Percentiles rank a stretch among this genome's conserved stretches.
Evolutionary conservation across 2,888 invertebrate genomes (phyloP).

Genomic region (Ariolimax columbianus): DNA sequence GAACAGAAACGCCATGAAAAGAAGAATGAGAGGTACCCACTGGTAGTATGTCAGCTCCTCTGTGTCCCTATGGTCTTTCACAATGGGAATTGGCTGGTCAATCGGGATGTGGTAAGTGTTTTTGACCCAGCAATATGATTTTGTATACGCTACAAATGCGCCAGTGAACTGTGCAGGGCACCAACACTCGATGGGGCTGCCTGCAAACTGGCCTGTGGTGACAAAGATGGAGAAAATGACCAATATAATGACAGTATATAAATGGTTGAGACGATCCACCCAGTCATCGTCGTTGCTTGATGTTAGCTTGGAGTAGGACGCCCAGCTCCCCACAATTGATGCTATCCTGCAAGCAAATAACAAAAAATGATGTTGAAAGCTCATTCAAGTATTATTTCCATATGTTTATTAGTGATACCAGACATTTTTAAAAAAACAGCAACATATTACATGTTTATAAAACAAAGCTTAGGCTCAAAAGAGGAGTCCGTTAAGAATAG

Average conservation of each 20-base stretch:
- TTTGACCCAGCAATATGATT: conserved; percentile 75
- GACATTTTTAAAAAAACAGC: too few species aligned
- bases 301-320: conserved; percentile 69
- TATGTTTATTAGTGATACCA: too few species aligned
- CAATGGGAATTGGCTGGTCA: conserved; percentile 65
- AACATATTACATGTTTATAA: too few species aligned
- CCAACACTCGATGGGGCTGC: conserved; percentile 74
- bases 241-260: conserved; percentile 71
- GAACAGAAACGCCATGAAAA: conserved; percentile 80
- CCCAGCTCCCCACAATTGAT: conserved; percentile 68
- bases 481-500: too few species aligned
- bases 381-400: not conserved
- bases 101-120: conserved; percentile 75
- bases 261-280: conserved; percentile 70
- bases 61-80: conserved; percentile 61
- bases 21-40: conserved; percentile 79
- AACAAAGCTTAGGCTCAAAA: too few species aligned
- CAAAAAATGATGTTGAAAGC: not conserved
- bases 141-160: conserved; percentile 78
- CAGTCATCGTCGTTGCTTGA: conserved; percentile 72
- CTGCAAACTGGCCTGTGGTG: conserved; percentile 70
- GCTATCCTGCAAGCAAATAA: conserved; percentile 60
- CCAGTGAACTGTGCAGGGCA: conserved; percentile 73
- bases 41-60: conserved; percentile 74
- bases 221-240: conserved; percentile 71